Evolutionary conservation across 2,113 vertebrate genomes (phyloP).

Genomic region (Hyla sarda): DNA sequence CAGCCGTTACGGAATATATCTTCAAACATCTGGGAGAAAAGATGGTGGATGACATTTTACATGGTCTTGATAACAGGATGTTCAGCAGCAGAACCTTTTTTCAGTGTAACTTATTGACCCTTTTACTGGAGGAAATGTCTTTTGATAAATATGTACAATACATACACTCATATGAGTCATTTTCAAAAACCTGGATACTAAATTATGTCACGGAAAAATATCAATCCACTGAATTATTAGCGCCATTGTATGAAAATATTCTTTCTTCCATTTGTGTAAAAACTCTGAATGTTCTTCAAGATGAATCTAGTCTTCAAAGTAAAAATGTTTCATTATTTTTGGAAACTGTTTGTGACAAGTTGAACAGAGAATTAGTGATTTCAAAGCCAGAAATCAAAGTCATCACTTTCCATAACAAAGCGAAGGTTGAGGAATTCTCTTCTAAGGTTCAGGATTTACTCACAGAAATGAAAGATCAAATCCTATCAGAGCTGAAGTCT

Average conservation of each 20-base stretch:
- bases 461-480: not conserved
- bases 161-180: slow-evolving; percentile 45
- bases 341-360: slow-evolving; percentile 10
- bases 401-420: slow-evolving; percentile 41
- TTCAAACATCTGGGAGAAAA: slow-evolving; percentile 54
- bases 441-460: not conserved
- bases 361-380: slow-evolving; percentile 57
- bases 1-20: slow-evolving; percentile 34
- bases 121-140: slow-evolving; percentile 45
- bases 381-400: slow-evolving; percentile 39
- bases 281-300: not conserved
- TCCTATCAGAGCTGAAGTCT: not conserved
- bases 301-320: not conserved
- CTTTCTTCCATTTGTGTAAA: slow-evolving; percentile 21
- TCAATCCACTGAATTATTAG: not conserved
- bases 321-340: slow-evolving; percentile 33
- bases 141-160: slow-evolving; percentile 44
- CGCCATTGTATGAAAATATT: slow-evolving; percentile 21
- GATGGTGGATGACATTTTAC: slow-evolving; percentile 56
- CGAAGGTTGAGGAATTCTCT: slow-evolving; percentile 23
- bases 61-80: slow-evolving; percentile 7
- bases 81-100: slow-evolving; percentile 50
- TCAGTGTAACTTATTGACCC: slow-evolving; percentile 50
- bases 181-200: slow-evolving; percentile 61
- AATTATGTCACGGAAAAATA: slow-evolving; percentile 27